Evolutionary conservation across 2,113 vertebrate genomes (phyloP).

Genomic region (Loxodonta africana): DNA sequence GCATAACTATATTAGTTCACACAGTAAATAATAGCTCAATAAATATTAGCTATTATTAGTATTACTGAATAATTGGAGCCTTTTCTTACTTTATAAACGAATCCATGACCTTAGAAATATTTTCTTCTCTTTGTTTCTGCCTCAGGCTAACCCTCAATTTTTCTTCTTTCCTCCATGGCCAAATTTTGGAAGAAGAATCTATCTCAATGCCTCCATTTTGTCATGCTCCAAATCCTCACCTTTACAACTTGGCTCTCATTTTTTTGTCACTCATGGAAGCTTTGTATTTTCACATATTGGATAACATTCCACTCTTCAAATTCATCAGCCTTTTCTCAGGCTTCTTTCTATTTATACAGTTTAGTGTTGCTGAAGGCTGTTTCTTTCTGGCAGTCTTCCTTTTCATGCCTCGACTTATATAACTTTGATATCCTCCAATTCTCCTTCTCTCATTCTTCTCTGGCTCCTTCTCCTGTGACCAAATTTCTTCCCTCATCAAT

Average conservation of each 20-base stretch:
- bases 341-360: not conserved
- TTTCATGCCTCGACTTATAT: not conserved
- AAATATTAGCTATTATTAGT: not conserved
- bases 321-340: not conserved
- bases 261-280: not conserved
- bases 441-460: not conserved
- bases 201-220: not conserved
- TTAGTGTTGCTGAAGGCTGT: not conserved
- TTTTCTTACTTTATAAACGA: constrained; percentile 20
- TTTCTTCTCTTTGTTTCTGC: not conserved
- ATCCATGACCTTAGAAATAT: not conserved
- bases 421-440: not conserved
- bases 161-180: not conserved
- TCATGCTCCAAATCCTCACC: not conserved
- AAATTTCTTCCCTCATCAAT: not conserved
- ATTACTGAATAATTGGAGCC: not conserved
- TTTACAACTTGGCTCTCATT: not conserved
- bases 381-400: not conserved
- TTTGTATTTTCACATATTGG: not conserved
- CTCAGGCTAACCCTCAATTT: not conserved
- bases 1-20: not conserved
- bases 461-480: not conserved
- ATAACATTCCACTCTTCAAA: not conserved
- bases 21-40: not conserved
- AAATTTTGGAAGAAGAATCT: not conserved